Evolutionary conservation across 2,888 invertebrate genomes (phyloP), one percentile per base, ranked within the genome.

Genomic region (Xestobium rufovillosum): DNA sequence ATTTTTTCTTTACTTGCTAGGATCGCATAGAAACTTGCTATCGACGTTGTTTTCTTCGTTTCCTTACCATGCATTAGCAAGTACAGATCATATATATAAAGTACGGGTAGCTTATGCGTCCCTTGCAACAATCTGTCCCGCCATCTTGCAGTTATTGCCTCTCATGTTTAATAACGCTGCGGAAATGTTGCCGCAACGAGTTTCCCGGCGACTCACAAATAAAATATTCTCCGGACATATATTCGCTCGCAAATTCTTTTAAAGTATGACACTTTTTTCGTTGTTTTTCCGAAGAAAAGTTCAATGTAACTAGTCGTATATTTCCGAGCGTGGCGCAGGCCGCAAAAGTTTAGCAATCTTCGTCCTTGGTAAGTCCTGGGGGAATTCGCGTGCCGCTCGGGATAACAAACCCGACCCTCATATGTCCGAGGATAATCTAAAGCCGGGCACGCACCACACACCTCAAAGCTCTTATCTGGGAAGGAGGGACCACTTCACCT

Each of bases 381-480:
- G 52, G 50, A 53, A 41, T 14, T 30, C 38, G 40, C 47, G 48
- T 42, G 48, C 49, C 50, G 49, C 50, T 44, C 46, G 49, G 52
- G 52, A 53, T 55, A 55, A 55, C 55, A 55, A 53, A 50, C 48
- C 50, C 44, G 47, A 50, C 51, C 51, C 52, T 54, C 52, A 49
- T 54, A 55, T 55, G 55, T 55, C 53, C 51, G 39, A 49, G 54
- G 52, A 55, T 55, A 55, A 55, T 55, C 53, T 53, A 44, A 47
- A 52, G 44, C 51, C 46, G 45, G 48, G 51, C 51, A 53, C 53
- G 52, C 51, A 49, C 44, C 41, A 34, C 47, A 43, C 45, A 44
- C 45, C n/a, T n/a, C n/a, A n/a, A n/a, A n/a, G n/a, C n/a, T n/a
- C n/a, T n/a, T n/a, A n/a, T n/a, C 42, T 42, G 38, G 37, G 40